A percentile compares a stretch with the other conserved stretches of the same genome.
These are phyloP conservation scores for Phenganax stokvisi DNA, from an alignment of 92 coral and sea anemone genomes.

Conservation along the genomic window DNA sequence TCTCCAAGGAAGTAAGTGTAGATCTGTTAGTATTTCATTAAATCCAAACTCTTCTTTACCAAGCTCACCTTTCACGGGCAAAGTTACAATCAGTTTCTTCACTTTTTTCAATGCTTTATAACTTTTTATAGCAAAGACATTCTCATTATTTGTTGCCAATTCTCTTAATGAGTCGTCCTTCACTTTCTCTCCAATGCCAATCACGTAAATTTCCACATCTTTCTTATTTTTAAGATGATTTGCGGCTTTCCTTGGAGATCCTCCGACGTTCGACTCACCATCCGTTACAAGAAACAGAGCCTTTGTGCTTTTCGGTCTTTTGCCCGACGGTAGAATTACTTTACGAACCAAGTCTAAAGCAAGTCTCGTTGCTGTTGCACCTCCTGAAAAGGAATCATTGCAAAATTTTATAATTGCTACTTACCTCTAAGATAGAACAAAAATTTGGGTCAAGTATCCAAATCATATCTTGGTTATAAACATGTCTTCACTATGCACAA, in stretches of 20 bases:
- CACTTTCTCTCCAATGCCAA: conserved; percentile 67
- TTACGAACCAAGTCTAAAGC: conserved; percentile 59
- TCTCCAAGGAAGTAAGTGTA: not conserved
- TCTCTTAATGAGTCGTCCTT: conserved; percentile 46
- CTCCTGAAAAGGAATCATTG: conserved; percentile 44
- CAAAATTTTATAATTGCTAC: too few relatives aligned
- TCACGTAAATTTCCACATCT: conserved; percentile 65
- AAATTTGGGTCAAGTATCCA: too few relatives aligned
- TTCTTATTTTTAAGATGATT: conserved; percentile 31
- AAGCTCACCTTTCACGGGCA: conserved; percentile 29
- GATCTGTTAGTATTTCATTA: not conserved
- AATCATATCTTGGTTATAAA: too few relatives aligned
- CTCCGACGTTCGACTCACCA: conserved; percentile 77
- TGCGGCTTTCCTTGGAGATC: conserved; percentile 62
- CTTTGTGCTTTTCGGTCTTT: conserved; percentile 49
- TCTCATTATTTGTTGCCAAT: conserved; percentile 63
- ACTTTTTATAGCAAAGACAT: conserved; percentile 51
- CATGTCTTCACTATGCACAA: too few relatives aligned
- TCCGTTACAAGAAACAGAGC: conserved; percentile 71
- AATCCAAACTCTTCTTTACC: not conserved
- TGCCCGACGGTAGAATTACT: conserved; percentile 48
- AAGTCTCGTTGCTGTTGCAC: conserved; percentile 70
- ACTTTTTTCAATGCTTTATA: conserved; percentile 44
- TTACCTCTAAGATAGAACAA: too few relatives aligned
- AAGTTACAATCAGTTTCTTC: conserved; percentile 3